These are phyloP conservation scores for Cheilosia variabilis DNA, from an alignment of 2,888 invertebrate species.

Conservation along the genomic window DNA sequence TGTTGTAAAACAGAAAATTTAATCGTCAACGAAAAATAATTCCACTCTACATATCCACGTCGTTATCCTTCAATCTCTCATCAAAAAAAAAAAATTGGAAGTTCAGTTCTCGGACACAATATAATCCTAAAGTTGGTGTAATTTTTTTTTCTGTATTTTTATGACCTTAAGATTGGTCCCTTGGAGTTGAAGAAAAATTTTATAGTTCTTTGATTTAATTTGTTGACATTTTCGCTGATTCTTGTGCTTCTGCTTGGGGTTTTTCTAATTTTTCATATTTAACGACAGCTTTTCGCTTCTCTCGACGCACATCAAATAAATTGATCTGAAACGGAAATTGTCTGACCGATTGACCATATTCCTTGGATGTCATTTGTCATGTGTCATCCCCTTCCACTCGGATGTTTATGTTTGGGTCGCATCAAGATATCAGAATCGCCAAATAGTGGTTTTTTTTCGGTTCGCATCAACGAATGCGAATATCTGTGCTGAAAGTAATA, in stretches of 20 bases:
- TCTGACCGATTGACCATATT: constrained; percentile 74
- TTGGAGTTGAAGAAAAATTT: constrained; percentile 55
- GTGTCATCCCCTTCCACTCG: constrained; percentile 19
- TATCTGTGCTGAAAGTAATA: constrained; percentile 51
- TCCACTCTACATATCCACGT: not conserved
- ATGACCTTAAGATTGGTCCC: constrained; percentile 48
- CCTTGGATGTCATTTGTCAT: constrained; percentile 33
- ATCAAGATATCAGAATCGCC: constrained; percentile 63
- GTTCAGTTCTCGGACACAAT: constrained; percentile 36
- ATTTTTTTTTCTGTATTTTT: constrained; percentile 27
- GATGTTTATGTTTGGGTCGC: constrained; percentile 29
- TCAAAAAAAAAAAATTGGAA: constrained; percentile 37
- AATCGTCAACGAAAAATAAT: constrained; percentile 49
- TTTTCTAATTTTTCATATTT: constrained; percentile 74
- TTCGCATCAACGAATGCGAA: not conserved
- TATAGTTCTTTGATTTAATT: constrained; percentile 75
- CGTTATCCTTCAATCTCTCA: constrained; percentile 48
- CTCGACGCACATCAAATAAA: constrained; percentile 62
- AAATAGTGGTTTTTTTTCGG: constrained; percentile 40
- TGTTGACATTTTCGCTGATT: constrained; percentile 73
- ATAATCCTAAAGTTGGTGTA: constrained; percentile 48
- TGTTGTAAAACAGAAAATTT: constrained; percentile 15
- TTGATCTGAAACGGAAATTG: constrained; percentile 70
- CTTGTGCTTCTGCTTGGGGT: constrained; percentile 25
- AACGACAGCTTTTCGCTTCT: constrained; percentile 65